Evolutionary conservation across 1,140 invertebrate genomes (phyloP).

Genomic region (Caenorhabditis remanei): DNA sequence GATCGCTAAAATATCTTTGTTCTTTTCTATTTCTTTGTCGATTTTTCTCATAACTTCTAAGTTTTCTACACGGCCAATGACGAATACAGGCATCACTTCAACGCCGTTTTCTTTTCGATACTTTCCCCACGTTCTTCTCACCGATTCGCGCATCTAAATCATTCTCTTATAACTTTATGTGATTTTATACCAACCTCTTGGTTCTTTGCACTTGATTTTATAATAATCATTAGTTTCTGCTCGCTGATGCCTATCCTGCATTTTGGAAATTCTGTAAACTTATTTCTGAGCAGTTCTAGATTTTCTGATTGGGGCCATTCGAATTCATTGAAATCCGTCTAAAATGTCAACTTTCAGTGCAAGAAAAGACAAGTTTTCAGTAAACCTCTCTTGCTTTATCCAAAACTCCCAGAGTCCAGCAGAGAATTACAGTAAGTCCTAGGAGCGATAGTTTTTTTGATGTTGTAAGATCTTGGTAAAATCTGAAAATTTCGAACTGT

Average conservation of each 20-base stretch:
- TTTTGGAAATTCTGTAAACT: background rate
- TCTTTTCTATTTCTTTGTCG: background rate
- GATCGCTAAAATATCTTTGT: slow-evolving; percentile 3
- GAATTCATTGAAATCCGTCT: background rate
- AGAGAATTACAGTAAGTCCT: background rate
- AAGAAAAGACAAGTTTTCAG: no score
- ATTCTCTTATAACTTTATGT: background rate
- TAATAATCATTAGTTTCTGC: background rate
- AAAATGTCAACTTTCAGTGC: background rate
- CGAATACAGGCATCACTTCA: slow-evolving; percentile 22
- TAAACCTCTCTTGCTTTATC: slow-evolving; percentile 27
- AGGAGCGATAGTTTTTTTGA: background rate
- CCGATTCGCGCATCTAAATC: slow-evolving; percentile 22
- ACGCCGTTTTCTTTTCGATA: background rate
- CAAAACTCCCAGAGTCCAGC: background rate
- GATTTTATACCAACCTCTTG: background rate
- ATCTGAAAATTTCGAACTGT: background rate
- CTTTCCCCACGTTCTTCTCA: slow-evolving; percentile 22
- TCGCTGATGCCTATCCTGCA: background rate
- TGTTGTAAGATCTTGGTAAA: background rate
- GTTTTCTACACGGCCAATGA: background rate
- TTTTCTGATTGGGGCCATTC: background rate
- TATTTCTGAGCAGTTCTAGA: background rate
- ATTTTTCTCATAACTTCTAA: background rate
- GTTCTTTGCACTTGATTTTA: slow-evolving; percentile 30